Conservation (phyloP, 2,888 invertebrate genomes). For the Octonoba sinensis region DNA sequence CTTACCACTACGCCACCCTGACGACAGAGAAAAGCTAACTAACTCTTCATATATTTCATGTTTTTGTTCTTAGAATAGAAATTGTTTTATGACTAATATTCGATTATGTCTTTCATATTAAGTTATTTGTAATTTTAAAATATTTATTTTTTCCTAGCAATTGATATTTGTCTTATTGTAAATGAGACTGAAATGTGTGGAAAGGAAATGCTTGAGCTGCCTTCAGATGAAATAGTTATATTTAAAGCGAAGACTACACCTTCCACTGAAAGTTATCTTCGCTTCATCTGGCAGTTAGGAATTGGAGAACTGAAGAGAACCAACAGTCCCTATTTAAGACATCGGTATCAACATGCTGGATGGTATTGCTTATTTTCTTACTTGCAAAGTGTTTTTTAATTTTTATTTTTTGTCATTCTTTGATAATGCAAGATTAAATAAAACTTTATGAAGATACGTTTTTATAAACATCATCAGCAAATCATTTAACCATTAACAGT, state of each 20-base stretch:
- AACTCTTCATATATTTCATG: too few relatives aligned
- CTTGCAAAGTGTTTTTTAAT: background rate
- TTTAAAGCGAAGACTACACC: constrained; percentile 45
- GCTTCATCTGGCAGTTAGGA: constrained; percentile 55
- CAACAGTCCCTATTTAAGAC: constrained; percentile 20
- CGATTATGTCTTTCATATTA: too few relatives aligned
- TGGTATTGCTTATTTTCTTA: constrained; percentile 25
- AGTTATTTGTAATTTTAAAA: background rate
- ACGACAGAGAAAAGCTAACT: too few relatives aligned
- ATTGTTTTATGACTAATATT: too few relatives aligned
- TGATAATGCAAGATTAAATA: too few relatives aligned
- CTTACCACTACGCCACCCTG: too few relatives aligned
- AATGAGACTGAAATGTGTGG: constrained; percentile 20
- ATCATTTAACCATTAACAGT: too few relatives aligned
- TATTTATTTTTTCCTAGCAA: constrained; percentile 8
- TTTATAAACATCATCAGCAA: too few relatives aligned
- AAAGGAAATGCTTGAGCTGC: constrained; percentile 24
- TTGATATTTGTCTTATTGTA: constrained; percentile 32
- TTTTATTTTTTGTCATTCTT: background rate
- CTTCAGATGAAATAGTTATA: constrained; percentile 40
- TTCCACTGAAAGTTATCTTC: constrained; percentile 36
- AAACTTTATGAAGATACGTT: too few relatives aligned
- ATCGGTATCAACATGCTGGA: constrained; percentile 51
- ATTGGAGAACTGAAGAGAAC: constrained; percentile 33
- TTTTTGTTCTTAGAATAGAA: too few relatives aligned